Evolutionary conservation across 1,140 invertebrate genomes (phyloP), one percentile per base, ranked within the genome.

Genomic region (Nixonia krombeini): DNA sequence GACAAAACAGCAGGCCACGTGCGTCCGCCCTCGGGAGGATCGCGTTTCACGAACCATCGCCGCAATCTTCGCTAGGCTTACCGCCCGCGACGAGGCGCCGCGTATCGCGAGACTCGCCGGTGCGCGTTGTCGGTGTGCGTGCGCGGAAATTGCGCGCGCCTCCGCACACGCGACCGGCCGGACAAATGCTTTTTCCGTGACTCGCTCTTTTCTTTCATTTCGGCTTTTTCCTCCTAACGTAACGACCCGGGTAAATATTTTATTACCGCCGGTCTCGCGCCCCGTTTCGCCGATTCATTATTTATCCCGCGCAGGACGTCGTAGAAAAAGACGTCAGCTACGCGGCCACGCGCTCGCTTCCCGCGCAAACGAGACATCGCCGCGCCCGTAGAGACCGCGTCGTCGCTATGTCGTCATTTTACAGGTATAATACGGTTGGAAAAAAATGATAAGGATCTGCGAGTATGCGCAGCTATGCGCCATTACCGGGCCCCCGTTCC

Each of bases 41-140:
- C 53, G 61, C 61, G 53, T 65, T 65, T 65, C 61, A 57, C 61
- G 52, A 65, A 65, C 57, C 52, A 65, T 65, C 46, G 41, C 46
- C 46, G 61, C 57, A 65, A 65, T 65, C 61, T 57, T 65, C 25
- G 47, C 35, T 46, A 52, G 47, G 47, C 52, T 56, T 57, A 56
- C 56, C 56, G 52, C 61, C 52, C 52, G 61, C 57, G 52, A 65
- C 61, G 47, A 57, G 61, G 47, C 57, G 53, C 50, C 55, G 52
- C 53, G 31, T 18, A 47, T 42, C 63, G 63, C 59, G 63, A 66
- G 63, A 66, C 58, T 55, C 46, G 41, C 18, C 41, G 9, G 31
- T 18, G 44, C 57, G 29, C 9, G 53, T 58, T 53, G 41, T 47
- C 57, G 58, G 41, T 59, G 17, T 17, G 16, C 38, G 6, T 7